Evolutionary conservation across 2,113 vertebrate species (phyloP).

Genomic region (Cyanistes caeruleus): DNA sequence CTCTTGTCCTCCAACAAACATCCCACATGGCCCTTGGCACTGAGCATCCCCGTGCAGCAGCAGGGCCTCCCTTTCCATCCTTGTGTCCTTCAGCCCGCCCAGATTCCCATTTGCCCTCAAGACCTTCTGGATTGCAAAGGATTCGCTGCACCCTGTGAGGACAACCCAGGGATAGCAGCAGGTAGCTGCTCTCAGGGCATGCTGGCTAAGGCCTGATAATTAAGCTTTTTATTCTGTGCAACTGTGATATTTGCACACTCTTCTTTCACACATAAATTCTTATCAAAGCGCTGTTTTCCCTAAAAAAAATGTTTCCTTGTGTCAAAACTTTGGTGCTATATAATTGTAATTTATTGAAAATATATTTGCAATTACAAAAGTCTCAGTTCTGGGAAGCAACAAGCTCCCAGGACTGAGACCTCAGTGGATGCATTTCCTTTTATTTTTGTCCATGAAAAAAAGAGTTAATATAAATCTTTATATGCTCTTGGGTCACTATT

Average conservation of each 20-base stretch:
- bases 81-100: fast-evolving
- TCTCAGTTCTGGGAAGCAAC: neutral
- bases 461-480: neutral
- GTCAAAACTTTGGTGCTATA: neutral
- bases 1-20: neutral
- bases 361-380: neutral
- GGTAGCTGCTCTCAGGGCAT: neutral
- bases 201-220: neutral
- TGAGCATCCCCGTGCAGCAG: neutral
- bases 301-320: neutral
- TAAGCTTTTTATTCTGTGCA: neutral
- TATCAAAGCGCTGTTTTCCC: neutral
- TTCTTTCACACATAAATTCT: neutral
- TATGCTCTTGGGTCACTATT: neutral
- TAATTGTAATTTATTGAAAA: neutral
- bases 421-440: neutral
- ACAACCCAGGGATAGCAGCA: neutral
- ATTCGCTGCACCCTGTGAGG: neutral
- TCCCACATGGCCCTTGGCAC: neutral
- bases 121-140: too few relatives aligned
- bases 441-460: neutral
- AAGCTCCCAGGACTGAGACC: neutral
- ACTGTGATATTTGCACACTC: neutral
- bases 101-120: neutral
- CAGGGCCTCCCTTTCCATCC: neutral